Percentiles rank a stretch among this genome's conserved stretches.
These are phyloP conservation scores for Euura saliciscinereae DNA, from an alignment of 1,140 invertebrate species.

Conservation along the genomic window DNA sequence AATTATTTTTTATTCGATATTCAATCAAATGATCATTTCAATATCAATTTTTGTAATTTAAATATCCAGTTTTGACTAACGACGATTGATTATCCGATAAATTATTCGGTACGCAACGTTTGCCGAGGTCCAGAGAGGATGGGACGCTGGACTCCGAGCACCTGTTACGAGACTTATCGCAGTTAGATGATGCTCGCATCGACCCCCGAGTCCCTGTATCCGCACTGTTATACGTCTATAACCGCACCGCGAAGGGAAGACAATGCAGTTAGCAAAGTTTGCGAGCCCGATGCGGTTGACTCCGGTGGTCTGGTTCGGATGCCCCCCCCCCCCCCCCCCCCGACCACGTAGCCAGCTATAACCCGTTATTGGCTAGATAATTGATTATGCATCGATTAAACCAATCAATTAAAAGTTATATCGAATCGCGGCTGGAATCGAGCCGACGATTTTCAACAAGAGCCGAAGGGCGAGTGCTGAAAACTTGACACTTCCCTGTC, in stretches of 20 bases:
- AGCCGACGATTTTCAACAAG: too few species aligned
- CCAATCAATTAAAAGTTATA: background rate
- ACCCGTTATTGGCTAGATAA: background rate
- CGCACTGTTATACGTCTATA: too few species aligned
- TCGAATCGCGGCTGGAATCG: background rate
- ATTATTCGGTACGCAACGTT: too few species aligned
- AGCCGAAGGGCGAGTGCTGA: too few species aligned
- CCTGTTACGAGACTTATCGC: conserved; percentile 1
- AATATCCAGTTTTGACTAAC: too few species aligned
- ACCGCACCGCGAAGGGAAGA: background rate
- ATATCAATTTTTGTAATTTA: too few species aligned
- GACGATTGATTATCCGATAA: too few species aligned
- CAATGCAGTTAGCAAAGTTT: conserved; percentile 2
- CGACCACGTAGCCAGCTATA: background rate
- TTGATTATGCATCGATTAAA: conserved; percentile 5
- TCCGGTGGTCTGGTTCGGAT: background rate
- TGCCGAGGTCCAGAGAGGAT: too few species aligned
- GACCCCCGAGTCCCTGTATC: too few species aligned
- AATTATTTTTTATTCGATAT: too few species aligned
- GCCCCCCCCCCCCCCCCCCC: background rate
- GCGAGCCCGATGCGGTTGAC: background rate
- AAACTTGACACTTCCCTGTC: too few species aligned
- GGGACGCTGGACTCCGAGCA: background rate
- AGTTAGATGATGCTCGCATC: background rate
- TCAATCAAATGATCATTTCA: too few species aligned